phyloP scores from a whole-genome alignment of 2,797 vertebrate genomes.

The Iguana delicatissima region DNA sequence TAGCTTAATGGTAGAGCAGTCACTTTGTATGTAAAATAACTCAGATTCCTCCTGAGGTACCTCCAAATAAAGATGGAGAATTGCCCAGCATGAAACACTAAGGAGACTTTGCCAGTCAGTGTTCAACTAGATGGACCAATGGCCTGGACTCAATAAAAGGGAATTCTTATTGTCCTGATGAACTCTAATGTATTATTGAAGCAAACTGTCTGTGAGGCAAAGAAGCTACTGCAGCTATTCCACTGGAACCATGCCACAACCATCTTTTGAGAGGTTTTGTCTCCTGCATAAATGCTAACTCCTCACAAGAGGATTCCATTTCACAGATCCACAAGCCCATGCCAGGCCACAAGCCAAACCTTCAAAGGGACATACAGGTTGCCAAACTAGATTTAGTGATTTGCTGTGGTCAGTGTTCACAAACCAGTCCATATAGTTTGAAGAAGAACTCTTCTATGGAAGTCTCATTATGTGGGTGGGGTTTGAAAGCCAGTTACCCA shows the following conservation, averaged over 20 bases:
- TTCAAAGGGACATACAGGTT: not conserved
- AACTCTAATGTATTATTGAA: not conserved
- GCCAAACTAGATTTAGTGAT: constrained; percentile 4
- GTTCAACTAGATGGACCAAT: not conserved
- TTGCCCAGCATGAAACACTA: not conserved
- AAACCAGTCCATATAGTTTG: not conserved
- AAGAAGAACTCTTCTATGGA: not conserved
- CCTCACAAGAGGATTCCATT: not conserved
- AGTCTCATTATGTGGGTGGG: not conserved
- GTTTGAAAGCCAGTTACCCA: not conserved
- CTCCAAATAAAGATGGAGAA: not conserved
- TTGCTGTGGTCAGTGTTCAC: not conserved
- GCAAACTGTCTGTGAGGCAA: not conserved
- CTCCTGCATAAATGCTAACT: not conserved
- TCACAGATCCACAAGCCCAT: not conserved
- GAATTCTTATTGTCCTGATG: not conserved
- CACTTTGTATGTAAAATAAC: not conserved
- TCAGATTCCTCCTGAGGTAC: not conserved
- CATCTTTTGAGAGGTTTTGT: not conserved
- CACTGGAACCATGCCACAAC: not conserved
- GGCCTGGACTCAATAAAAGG: not conserved
- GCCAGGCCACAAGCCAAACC: constrained; percentile 5
- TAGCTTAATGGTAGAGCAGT: not conserved
- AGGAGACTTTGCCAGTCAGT: not conserved
- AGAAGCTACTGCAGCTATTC: not conserved